A percentile compares a stretch with the other conserved stretches of the same genome.
Conservation (phyloP, 2,888 invertebrate species). For the Eupithecia abbreviata region DNA sequence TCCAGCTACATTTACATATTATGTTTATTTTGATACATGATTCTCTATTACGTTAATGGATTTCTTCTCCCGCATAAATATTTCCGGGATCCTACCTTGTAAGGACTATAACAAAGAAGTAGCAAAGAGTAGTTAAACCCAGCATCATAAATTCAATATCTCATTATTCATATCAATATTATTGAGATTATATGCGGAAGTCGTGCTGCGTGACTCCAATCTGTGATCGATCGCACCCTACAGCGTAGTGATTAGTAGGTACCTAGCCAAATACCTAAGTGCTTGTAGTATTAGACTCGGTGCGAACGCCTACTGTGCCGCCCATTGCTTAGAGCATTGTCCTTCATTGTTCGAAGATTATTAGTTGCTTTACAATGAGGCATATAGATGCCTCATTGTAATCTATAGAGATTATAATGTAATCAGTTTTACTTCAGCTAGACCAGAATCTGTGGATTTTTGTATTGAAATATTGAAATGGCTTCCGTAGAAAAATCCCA, state of each 20-base stretch:
- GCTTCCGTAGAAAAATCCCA: not conserved
- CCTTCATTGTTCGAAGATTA: slow-evolving; percentile 5
- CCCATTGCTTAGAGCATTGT: slow-evolving; percentile 6
- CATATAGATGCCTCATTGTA: no score
- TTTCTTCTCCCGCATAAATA: not conserved
- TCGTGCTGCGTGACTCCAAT: slow-evolving; percentile 36
- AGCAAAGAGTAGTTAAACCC: not conserved
- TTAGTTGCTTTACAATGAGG: not conserved
- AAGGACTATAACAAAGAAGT: not conserved
- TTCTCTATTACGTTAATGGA: not conserved
- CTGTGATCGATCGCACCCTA: slow-evolving; percentile 27
- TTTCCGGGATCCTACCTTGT: not conserved
- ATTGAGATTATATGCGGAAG: slow-evolving; percentile 35
- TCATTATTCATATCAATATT: slow-evolving; percentile 14
- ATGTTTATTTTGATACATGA: not conserved
- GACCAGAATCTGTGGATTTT: not conserved
- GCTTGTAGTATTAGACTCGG: not conserved
- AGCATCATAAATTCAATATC: slow-evolving; percentile 12
- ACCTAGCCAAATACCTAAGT: not conserved
- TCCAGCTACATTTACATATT: not conserved
- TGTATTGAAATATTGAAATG: no score
- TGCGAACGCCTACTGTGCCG: slow-evolving; percentile 18
- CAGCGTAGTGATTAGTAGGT: slow-evolving; percentile 18
- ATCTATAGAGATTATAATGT: no score
- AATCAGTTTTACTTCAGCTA: not conserved